These are phyloP conservation scores for Silurus aristotelis DNA, from an alignment of 2,797 vertebrate genomes.

Conservation along the genomic window DNA sequence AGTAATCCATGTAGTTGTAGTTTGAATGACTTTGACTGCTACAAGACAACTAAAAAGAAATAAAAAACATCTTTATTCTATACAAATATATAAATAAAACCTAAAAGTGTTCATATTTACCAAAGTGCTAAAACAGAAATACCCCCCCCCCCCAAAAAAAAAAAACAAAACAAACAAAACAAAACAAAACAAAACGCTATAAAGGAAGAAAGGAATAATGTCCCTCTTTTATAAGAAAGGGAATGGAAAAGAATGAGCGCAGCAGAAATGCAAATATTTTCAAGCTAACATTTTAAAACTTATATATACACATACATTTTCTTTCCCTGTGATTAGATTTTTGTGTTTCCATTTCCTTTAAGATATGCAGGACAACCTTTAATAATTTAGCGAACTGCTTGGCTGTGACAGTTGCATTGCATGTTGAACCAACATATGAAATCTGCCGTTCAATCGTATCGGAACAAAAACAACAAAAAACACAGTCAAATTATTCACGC, in stretches of 20 bases:
- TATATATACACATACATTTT: conserved; percentile 14
- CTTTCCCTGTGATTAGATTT: conserved; percentile 41
- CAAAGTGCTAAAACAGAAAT: background rate
- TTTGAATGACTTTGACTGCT: background rate
- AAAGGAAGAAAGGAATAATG: background rate
- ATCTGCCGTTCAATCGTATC: conserved; percentile 30
- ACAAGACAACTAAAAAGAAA: background rate
- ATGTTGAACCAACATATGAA: conserved; percentile 26
- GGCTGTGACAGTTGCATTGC: conserved; percentile 27
- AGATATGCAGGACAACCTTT: conserved; percentile 35
- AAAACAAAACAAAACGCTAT: background rate
- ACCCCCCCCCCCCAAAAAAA: background rate
- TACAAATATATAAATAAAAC: background rate
- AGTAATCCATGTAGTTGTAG: background rate
- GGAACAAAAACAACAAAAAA: conserved; percentile 1
- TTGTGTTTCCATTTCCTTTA: conserved; percentile 32
- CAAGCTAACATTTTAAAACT: conserved; percentile 24
- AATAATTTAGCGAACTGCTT: conserved; percentile 32
- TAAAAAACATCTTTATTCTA: background rate
- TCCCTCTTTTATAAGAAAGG: conserved; percentile 27
- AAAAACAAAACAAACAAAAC: too few species aligned
- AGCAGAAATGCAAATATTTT: conserved; percentile 18
- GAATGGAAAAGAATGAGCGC: conserved; percentile 14
- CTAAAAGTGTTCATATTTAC: background rate
- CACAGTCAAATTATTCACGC: conserved; percentile 29